A percentile compares a stretch with the other conserved stretches of the same genome.
Conservation (phyloP, 2,797 vertebrate species). For the Anguilla obscura region DNA sequence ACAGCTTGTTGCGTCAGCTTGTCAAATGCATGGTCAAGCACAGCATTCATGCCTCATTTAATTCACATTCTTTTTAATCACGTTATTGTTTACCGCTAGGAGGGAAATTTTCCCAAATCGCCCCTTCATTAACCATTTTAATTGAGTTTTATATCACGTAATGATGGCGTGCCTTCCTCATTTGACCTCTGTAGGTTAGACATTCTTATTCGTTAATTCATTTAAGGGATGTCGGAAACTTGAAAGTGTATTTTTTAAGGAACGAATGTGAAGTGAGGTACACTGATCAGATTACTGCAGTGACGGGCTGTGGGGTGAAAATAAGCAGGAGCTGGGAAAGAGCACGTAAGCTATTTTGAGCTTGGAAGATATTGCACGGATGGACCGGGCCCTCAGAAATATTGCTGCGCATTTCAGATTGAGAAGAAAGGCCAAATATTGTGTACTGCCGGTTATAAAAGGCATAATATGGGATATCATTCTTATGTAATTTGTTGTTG, state of each 20-base stretch:
- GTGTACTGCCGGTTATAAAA: background rate
- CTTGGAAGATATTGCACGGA: background rate
- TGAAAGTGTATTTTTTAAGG: background rate
- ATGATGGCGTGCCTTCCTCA: background rate
- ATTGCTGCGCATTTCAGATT: no score
- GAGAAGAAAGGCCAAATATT: background rate
- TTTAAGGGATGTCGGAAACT: background rate
- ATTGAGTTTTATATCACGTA: background rate
- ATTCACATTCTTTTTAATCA: background rate
- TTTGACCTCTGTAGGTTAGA: background rate
- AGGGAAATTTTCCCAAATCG: background rate
- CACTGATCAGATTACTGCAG: background rate
- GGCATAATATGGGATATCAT: background rate
- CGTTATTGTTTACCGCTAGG: background rate
- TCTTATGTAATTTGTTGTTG: background rate
- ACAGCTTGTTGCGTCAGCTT: constrained; percentile 53
- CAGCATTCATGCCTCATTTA: constrained; percentile 21
- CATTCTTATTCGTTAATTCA: background rate
- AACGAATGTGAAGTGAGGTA: background rate
- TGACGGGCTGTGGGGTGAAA: background rate
- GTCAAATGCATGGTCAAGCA: constrained; percentile 36
- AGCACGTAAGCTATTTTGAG: background rate
- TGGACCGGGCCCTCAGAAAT: background rate
- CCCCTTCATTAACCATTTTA: background rate
- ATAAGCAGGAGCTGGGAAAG: background rate